These are phyloP conservation scores for Sycophila sp. DNA, from an alignment of 1,140 invertebrate species.

Conservation along the genomic window DNA sequence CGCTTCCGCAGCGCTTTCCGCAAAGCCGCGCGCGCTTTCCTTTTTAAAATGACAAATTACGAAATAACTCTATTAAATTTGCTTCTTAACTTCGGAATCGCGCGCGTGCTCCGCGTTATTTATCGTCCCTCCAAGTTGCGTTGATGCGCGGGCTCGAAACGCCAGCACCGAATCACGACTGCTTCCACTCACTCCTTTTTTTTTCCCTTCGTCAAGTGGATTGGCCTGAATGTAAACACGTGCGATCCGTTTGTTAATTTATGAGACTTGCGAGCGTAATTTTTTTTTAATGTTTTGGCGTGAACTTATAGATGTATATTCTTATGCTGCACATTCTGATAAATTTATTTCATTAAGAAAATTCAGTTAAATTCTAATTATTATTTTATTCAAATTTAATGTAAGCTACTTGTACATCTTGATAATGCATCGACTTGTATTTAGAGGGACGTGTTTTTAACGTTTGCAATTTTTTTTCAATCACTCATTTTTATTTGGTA, in stretches of 20 bases:
- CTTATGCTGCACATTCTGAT: too few species aligned
- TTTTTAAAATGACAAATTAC: conserved; percentile 28
- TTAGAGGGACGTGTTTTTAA: too few species aligned
- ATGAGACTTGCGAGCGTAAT: neutral
- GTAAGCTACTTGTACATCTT: too few species aligned
- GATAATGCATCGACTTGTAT: too few species aligned
- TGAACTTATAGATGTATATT: too few species aligned
- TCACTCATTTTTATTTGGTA: too few species aligned
- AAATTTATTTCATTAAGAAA: neutral
- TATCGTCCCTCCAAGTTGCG: neutral
- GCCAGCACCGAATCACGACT: neutral
- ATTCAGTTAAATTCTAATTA: neutral
- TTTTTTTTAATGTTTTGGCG: too few species aligned
- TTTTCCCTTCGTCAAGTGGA: too few species aligned
- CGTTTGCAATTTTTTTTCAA: too few species aligned
- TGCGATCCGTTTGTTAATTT: neutral
- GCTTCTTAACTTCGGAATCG: conserved; percentile 25
- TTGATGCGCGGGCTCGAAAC: neutral
- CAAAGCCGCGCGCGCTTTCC: too few species aligned
- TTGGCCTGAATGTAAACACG: neutral
- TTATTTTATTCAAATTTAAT: neutral
- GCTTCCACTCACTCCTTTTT: neutral
- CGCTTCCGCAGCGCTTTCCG: conserved; percentile 15
- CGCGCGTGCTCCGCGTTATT: neutral
- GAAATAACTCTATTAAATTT: conserved; percentile 34